phyloP scores from a whole-genome alignment of 1,140 invertebrate genomes.

The honey bee (Apis mellifera) region Amel_HAv3.1 CM009933.2:12322501-12323000 shows the following conservation, averaged over 20 bases:
- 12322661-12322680: not conserved
- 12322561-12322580: slow-evolving; percentile 52
- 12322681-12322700: not conserved
- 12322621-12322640: slow-evolving; percentile 1
- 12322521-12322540: slow-evolving; percentile 33
- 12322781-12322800: slow-evolving; percentile 83
- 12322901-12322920: slow-evolving; percentile 85
- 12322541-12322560: slow-evolving; percentile 41
- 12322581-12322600: slow-evolving; percentile 32
- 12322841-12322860: slow-evolving; percentile 78
- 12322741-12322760: slow-evolving; percentile 81
- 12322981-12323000: not conserved
- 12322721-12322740: slow-evolving; percentile 84
- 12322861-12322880: slow-evolving; percentile 66
- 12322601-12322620: slow-evolving; percentile 55
- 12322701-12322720: slow-evolving; percentile 79
- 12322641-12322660: not conserved
- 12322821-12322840: slow-evolving; percentile 78
- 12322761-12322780: slow-evolving; percentile 81
- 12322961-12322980: not conserved
- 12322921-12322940: slow-evolving; percentile 84
- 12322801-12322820: slow-evolving; percentile 85
- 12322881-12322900: slow-evolving; percentile 85
- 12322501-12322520: not conserved
- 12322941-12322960: not conserved